Evolutionary conservation across 2,113 vertebrate genomes (phyloP).

Genomic region (Deroptyus accipitrinus): DNA sequence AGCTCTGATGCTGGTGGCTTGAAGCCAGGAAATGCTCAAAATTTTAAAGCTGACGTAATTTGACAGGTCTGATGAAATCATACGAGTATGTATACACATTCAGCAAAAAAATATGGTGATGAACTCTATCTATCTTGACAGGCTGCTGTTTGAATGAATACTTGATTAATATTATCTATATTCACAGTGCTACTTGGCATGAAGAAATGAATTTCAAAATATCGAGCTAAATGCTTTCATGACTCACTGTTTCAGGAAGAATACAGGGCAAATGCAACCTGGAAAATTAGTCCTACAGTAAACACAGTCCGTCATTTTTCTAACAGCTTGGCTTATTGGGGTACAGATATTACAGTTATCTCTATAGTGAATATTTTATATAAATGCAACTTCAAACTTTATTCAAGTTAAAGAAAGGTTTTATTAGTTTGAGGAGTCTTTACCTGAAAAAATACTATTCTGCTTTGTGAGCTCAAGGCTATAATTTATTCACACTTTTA

Average conservation of each 20-base stretch:
- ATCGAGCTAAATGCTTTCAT: conserved; percentile 26
- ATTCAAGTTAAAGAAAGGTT: neutral
- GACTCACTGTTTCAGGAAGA: neutral
- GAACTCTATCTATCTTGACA: conserved; percentile 39
- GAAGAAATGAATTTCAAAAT: conserved; percentile 38
- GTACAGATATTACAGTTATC: neutral
- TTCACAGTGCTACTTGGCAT: conserved; percentile 4
- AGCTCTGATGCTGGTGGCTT: neutral
- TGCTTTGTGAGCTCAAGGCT: neutral
- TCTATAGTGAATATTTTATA: neutral
- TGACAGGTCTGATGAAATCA: conserved; percentile 36
- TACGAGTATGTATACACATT: neutral
- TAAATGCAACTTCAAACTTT: neutral
- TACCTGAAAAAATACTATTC: neutral
- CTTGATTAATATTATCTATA: conserved; percentile 37
- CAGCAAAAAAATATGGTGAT: neutral
- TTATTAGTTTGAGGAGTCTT: neutral
- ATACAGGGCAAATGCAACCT: neutral
- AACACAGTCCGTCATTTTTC: neutral
- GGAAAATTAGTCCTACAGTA: neutral
- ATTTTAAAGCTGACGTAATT: conserved; percentile 12
- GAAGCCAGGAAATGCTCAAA: neutral
- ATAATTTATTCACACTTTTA: neutral
- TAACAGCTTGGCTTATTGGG: neutral
- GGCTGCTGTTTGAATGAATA: neutral